Conservation (phyloP, 2,888 invertebrate genomes). For the Allygus modestus region DNA sequence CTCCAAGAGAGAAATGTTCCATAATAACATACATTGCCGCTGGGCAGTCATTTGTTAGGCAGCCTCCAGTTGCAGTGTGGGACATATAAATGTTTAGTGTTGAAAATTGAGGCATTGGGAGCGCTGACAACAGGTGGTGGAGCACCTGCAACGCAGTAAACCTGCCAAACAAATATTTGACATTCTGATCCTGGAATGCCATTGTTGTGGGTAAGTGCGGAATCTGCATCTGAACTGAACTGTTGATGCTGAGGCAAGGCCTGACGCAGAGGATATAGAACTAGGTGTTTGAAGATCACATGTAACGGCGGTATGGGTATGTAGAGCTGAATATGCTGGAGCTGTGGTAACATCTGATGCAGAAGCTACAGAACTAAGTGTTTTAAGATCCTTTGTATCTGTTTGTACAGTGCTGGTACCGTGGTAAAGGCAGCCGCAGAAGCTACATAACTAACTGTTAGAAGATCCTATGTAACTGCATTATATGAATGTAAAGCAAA, state of each 20-base stretch:
- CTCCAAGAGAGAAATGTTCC: not conserved
- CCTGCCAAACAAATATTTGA: constrained; percentile 59
- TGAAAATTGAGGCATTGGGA: constrained; percentile 32
- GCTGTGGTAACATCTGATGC: too few species aligned
- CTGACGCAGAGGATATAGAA: too few species aligned
- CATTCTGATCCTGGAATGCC: constrained; percentile 42
- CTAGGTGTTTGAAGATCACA: too few species aligned
- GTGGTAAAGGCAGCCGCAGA: too few species aligned
- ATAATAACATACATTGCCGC: constrained; percentile 20
- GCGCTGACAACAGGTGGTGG: not conserved
- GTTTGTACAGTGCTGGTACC: too few species aligned
- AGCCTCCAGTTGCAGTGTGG: not conserved
- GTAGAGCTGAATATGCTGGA: too few species aligned
- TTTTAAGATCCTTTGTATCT: too few species aligned
- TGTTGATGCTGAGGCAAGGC: not conserved
- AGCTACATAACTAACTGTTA: too few species aligned
- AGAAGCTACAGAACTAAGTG: too few species aligned
- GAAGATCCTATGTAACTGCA: too few species aligned
- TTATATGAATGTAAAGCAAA: too few species aligned
- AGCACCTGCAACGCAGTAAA: constrained; percentile 42
- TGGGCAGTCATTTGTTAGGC: constrained; percentile 3
- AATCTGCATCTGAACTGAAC: not conserved
- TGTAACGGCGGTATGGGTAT: too few species aligned
- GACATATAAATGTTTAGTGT: constrained; percentile 33
- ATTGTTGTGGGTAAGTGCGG: constrained; percentile 26